Conservation (phyloP, 2,888 invertebrate species). For the Prosapia bicincta region DNA sequence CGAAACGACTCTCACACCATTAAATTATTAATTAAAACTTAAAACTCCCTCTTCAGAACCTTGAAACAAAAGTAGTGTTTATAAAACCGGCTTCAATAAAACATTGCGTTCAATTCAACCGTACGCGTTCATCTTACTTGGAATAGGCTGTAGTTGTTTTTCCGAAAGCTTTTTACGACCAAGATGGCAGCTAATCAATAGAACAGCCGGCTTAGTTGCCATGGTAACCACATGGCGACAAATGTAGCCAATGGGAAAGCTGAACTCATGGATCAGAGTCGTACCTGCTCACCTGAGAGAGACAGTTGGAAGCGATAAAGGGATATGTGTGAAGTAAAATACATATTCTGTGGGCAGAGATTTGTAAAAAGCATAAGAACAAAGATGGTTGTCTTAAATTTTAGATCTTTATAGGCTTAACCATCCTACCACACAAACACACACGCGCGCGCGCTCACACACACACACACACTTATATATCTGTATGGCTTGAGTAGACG, state of each 20-base stretch:
- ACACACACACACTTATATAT: no score
- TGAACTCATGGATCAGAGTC: not conserved
- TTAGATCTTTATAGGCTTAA: no score
- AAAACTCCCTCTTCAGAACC: not conserved
- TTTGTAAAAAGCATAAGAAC: no score
- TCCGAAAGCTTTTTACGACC: not conserved
- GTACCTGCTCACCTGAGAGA: not conserved
- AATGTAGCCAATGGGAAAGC: not conserved
- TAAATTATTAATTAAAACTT: not conserved
- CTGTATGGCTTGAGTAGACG: no score
- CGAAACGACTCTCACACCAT: not conserved
- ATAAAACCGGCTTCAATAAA: not conserved
- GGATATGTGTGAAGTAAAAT: no score
- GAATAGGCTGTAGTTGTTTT: not conserved
- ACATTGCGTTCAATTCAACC: not conserved
- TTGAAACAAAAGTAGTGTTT: not conserved
- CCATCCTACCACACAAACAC: no score
- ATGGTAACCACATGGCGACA: not conserved
- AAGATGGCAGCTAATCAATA: not conserved
- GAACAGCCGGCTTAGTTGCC: not conserved
- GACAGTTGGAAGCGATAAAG: no score
- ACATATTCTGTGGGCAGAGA: no score
- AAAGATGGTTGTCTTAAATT: no score
- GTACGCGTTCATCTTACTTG: not conserved
- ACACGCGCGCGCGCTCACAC: no score